These are phyloP conservation scores for Mugil cephalus DNA, from an alignment of 2,113 vertebrate species.

Conservation along the genomic window DNA sequence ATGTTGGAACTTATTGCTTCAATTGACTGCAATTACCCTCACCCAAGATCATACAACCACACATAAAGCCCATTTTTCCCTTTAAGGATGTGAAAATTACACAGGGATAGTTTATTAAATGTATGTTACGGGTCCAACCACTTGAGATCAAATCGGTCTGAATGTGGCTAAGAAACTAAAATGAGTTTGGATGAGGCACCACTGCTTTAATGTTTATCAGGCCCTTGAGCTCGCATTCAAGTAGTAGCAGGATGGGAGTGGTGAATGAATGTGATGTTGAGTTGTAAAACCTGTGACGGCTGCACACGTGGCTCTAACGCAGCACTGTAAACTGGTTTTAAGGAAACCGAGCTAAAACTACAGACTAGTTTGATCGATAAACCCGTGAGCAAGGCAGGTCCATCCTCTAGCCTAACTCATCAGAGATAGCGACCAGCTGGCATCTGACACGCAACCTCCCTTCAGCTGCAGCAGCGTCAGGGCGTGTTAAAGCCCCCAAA, in stretches of 20 bases:
- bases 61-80: no score
- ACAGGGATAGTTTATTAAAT: no score
- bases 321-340: not conserved
- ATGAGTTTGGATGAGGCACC: no score
- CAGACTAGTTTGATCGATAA: not conserved
- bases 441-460: not conserved
- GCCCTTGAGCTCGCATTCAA: not conserved
- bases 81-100: no score
- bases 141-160: no score
- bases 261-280: not conserved
- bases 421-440: not conserved
- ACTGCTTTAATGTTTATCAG: no score
- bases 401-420: not conserved
- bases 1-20: no score
- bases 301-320: no score
- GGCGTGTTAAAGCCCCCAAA: slow-evolving; percentile 38
- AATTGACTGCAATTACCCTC: no score
- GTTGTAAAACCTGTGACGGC: not conserved
- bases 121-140: no score
- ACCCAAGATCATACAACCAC: no score
- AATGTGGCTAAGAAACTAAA: no score
- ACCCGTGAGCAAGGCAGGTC: not conserved
- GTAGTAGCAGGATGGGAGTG: slow-evolving; percentile 7
- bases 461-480: slow-evolving; percentile 8
- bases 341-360: not conserved